Conservation (phyloP, 2,888 invertebrate genomes). For the Beris morrisii region DNA sequence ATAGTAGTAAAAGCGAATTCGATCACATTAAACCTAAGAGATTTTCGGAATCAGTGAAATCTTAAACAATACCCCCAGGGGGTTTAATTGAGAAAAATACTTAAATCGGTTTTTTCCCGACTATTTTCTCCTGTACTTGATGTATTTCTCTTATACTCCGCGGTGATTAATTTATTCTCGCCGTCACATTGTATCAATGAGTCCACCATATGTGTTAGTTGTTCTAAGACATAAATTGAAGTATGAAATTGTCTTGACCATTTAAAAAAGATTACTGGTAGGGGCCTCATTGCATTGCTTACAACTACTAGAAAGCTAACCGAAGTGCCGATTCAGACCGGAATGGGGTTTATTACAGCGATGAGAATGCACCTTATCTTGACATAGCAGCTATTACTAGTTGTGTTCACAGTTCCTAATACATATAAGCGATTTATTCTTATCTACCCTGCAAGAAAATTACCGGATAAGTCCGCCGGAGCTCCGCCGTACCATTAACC, state of each 20-base stretch:
- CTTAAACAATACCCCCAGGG: too few species aligned
- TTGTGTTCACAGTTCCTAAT: not conserved
- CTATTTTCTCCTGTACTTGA: too few species aligned
- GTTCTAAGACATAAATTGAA: constrained; percentile 21
- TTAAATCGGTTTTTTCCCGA: too few species aligned
- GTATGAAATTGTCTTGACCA: constrained; percentile 24
- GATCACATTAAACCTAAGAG: too few species aligned
- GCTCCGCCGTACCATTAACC: too few species aligned
- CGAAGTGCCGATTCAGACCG: constrained; percentile 12
- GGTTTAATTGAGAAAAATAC: too few species aligned
- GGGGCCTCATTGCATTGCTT: constrained; percentile 25
- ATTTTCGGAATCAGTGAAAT: too few species aligned
- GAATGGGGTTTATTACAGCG: not conserved
- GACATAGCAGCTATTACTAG: not conserved
- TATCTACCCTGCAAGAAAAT: constrained; percentile 26
- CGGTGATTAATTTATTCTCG: too few species aligned
- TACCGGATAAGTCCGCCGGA: too few species aligned
- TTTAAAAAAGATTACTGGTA: constrained; percentile 15
- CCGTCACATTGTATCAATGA: constrained; percentile 2
- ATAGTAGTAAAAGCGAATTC: too few species aligned
- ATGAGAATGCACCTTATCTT: constrained; percentile 20
- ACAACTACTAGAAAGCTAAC: constrained; percentile 12
- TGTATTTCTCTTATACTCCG: too few species aligned
- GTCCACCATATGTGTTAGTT: constrained; percentile 11
- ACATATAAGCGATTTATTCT: constrained; percentile 28